A percentile compares a stretch with the other conserved stretches of the same genome.
Conservation (phyloP, 92 coral and sea anemone species). For the Parazoanthus darwini region DNA sequence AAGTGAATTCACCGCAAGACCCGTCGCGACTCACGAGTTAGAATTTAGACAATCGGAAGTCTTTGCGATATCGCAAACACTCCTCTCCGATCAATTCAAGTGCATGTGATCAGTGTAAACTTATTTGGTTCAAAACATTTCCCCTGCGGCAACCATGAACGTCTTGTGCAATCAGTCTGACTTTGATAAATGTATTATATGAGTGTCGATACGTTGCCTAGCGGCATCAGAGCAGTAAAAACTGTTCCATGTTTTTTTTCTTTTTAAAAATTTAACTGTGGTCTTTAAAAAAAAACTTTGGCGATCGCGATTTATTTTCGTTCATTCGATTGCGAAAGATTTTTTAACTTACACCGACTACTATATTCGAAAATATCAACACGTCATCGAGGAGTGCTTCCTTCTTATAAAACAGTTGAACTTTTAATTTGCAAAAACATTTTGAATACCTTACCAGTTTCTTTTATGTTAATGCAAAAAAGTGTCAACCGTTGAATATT, state of each 20-base stretch:
- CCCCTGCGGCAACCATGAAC: not conserved
- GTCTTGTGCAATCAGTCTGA: not conserved
- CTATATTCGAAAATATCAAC: not conserved
- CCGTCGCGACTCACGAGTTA: too few species aligned
- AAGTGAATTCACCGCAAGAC: too few species aligned
- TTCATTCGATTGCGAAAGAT: not conserved
- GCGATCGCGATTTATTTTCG: not conserved
- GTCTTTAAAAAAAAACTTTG: not conserved
- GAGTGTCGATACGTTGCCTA: not conserved
- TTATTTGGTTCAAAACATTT: too few species aligned
- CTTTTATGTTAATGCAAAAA: not conserved
- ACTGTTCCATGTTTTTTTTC: not conserved
- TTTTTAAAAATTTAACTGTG: too few species aligned
- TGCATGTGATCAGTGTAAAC: too few species aligned
- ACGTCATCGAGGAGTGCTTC: not conserved
- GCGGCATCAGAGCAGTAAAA: not conserved
- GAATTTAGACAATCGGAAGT: too few species aligned
- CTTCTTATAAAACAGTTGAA: not conserved
- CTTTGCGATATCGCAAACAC: too few species aligned
- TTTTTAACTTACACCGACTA: too few species aligned
- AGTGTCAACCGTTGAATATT: conserved; percentile 7
- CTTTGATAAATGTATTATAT: not conserved
- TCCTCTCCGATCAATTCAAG: too few species aligned
- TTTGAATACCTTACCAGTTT: not conserved
- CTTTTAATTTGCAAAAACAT: not conserved